These are phyloP conservation scores for Amphiprion clarkii DNA, from an alignment of 2,797 vertebrate genomes.

Conservation along the genomic window DNA sequence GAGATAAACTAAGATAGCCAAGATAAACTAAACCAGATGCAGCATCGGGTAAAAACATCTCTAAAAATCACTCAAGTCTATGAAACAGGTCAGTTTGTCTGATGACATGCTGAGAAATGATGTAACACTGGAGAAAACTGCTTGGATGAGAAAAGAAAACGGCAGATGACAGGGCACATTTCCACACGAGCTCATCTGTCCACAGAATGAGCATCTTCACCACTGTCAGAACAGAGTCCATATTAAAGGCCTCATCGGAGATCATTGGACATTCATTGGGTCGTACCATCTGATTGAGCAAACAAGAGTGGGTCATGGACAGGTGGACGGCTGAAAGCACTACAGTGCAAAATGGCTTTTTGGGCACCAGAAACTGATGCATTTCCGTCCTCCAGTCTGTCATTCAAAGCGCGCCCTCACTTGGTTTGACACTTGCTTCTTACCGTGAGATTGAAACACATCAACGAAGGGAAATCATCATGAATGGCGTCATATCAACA, in stretches of 20 bases:
- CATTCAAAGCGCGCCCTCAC: constrained; percentile 13
- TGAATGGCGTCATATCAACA: background rate
- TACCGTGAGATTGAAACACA: constrained; percentile 5
- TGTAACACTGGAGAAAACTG: constrained; percentile 58
- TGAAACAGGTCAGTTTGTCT: constrained; percentile 7
- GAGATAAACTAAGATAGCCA: constrained; percentile 4
- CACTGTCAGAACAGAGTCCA: constrained; percentile 54
- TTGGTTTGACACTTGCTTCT: background rate
- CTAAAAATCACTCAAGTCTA: background rate
- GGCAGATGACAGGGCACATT: constrained; percentile 57
- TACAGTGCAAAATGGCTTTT: constrained; percentile 71
- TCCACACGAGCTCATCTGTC: constrained; percentile 46
- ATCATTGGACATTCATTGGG: constrained; percentile 88
- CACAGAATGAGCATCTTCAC: constrained; percentile 52
- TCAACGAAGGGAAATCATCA: background rate
- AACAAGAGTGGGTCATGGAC: constrained; percentile 37
- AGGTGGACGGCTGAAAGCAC: constrained; percentile 58
- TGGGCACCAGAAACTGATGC: constrained; percentile 38
- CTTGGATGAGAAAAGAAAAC: constrained; percentile 21
- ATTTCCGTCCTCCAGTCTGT: constrained; percentile 18
- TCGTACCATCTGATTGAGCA: constrained; percentile 83
- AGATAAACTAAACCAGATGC: constrained; percentile 58
- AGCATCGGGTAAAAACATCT: constrained; percentile 38
- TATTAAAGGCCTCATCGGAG: constrained; percentile 85
- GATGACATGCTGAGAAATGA: constrained; percentile 21